Percentiles rank a stretch among this genome's conserved stretches.
Conservation (phyloP, 2,797 vertebrate species). For the Cynopterus sphinx region DNA sequence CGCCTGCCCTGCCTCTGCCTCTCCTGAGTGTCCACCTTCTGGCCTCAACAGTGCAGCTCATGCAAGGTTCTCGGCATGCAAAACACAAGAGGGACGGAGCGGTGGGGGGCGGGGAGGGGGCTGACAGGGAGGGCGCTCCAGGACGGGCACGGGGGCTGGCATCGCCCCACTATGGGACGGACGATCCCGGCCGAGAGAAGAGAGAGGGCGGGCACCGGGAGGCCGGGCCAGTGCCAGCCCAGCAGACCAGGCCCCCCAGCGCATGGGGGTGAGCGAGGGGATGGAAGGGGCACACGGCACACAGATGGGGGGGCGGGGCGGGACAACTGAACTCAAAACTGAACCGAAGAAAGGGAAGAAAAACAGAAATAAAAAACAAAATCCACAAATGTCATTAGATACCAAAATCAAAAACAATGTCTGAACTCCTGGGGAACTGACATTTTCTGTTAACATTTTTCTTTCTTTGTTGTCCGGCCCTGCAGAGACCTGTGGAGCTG, state of each 20-base stretch:
- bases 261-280: conserved; percentile 41
- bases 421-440: conserved; percentile 88
- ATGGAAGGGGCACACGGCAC: conserved; percentile 72
- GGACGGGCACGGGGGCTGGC: conserved; percentile 63
- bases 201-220: conserved; percentile 49
- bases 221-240: conserved; percentile 60
- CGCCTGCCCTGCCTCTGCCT: conserved; percentile 81
- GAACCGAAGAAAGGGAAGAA: conserved; percentile 78
- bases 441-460: conserved; percentile 86
- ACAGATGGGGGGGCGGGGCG: conserved; percentile 67
- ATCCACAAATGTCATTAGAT: conserved; percentile 97
- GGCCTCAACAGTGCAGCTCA: conserved; percentile 99
- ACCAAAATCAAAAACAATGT: conserved; percentile 96
- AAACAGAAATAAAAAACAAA: conserved; percentile 90
- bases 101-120: conserved; percentile 35
- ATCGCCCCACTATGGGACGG: conserved; percentile 57
- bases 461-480: conserved; percentile 93
- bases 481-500: conserved; percentile 98
- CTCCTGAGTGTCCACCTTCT: conserved; percentile 86
- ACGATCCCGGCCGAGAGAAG: conserved; percentile 74
- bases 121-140: conserved; percentile 49
- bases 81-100: conserved; percentile 94
- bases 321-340: conserved; percentile 79
- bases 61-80: conserved; percentile 98
- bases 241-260: conserved; percentile 67